phyloP scores from a whole-genome alignment of 2,113 vertebrate genomes.

The Vulpes lagopus region DNA sequence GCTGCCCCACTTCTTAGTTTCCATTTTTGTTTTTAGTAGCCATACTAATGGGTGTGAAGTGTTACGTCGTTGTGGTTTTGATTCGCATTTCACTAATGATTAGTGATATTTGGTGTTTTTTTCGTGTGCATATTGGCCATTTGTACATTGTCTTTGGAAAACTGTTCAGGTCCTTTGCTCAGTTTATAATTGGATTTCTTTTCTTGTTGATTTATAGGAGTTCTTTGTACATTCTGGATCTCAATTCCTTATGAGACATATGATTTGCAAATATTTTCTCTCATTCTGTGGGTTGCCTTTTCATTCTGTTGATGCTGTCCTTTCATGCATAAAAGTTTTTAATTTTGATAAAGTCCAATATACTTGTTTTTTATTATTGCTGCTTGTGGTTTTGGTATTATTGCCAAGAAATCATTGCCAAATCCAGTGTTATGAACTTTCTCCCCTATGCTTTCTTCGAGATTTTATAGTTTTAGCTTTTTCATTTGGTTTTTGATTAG shows the following conservation, averaged over 20 bases:
- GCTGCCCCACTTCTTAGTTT: neutral
- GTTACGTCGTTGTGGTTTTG: neutral
- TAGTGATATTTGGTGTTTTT: neutral
- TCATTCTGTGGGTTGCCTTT: constrained; percentile 5
- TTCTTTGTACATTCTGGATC: neutral
- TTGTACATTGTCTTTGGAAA: neutral
- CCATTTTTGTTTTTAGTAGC: neutral
- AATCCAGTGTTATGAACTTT: neutral
- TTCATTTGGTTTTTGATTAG: neutral
- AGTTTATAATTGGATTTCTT: neutral
- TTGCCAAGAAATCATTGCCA: neutral
- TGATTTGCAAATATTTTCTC: constrained; percentile 12
- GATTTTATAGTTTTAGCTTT: constrained; percentile 38
- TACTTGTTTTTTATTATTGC: constrained; percentile 31
- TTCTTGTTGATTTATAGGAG: constrained; percentile 9
- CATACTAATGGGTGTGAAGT: neutral
- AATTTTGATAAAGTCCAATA: neutral
- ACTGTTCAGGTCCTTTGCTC: neutral
- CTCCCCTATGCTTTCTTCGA: neutral
- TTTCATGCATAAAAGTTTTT: neutral
- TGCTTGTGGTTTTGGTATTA: neutral
- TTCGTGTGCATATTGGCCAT: neutral
- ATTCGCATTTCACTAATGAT: constrained; percentile 3
- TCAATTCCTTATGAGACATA: neutral
- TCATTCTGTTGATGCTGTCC: neutral